Evolutionary conservation across 1,140 invertebrate species (phyloP), one percentile per base, ranked within the genome.

Genomic region (Drosophila busckii): DNA sequence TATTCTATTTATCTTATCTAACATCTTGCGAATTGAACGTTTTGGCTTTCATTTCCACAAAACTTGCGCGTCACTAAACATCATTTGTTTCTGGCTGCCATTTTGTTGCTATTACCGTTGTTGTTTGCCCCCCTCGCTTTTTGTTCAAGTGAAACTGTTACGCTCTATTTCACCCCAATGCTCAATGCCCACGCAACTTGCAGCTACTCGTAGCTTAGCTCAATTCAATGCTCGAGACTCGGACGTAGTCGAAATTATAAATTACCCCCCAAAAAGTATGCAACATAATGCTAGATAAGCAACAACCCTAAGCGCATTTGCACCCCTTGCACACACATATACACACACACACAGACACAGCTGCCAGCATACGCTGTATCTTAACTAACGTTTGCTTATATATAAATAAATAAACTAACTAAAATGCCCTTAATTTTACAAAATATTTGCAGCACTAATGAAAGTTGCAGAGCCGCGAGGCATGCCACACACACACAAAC

Each of bases 21-120:
- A 28, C 56, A 56, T 54, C 50, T 56, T 37, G 54, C 73, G 58
- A 73, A 80, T 80, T 69, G 75, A 68, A 78, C 71, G 66, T 62
- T 29, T 4, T 55, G 50, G 59, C 50, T 80, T 82, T 55, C 60
- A 82, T 80, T 80, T 82, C 48, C 50, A 80, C 59, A 82, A 80
- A 80, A 80, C 63, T 67, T 69, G 73, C 73, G 62, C 73, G 73
- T 80, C 75, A 80, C 73, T 82, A 60, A 68, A 82, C 73, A 80
- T 80, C 73, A 80, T 80, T 80, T 82, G 73, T 80, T 67, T 80
- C n/a, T n/a, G n/a, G n/a, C n/a, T 53, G 54, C 41, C n/a, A n/a
- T 73, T 55, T 63, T 40, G 46, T 42, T 34, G 31, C 20, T 38
- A n/a, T 3, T 10, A 35, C 59, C 56, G 50, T 34, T 66, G 58